Percentiles rank a stretch among this genome's conserved stretches.
These are phyloP conservation scores for Esox niger DNA, from an alignment of 2,113 vertebrate genomes.

Conservation along the genomic window DNA sequence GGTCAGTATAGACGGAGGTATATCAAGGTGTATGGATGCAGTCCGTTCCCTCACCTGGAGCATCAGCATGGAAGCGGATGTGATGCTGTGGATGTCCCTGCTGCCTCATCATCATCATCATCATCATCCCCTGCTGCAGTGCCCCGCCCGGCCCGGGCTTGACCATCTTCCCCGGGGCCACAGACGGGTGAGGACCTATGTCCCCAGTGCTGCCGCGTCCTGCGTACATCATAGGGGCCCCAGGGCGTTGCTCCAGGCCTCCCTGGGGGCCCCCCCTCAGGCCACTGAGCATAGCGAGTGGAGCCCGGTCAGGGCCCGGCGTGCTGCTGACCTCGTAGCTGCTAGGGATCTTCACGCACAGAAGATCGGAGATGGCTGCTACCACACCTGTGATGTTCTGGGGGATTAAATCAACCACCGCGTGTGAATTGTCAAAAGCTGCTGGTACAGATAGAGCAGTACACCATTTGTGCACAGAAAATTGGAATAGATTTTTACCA, in stretches of 20 bases:
- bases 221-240: constrained; percentile 48
- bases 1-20: too few species aligned
- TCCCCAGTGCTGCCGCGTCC: constrained; percentile 46
- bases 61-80: constrained; percentile 75
- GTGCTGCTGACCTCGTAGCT: constrained; percentile 90
- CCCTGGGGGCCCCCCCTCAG: constrained; percentile 51
- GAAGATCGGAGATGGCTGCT: constrained; percentile 70
- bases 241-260: constrained; percentile 50
- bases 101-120: constrained; percentile 62
- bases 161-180: constrained; percentile 46
- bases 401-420: neutral
- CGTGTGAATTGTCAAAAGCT: neutral
- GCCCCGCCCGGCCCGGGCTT: constrained; percentile 28
- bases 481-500: too few species aligned
- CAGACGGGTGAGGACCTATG: constrained; percentile 21
- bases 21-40: too few species aligned
- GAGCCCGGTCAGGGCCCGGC: constrained; percentile 75
- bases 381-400: constrained; percentile 88
- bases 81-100: constrained; percentile 73
- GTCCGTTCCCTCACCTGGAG: constrained; percentile 77
- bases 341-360: constrained; percentile 87
- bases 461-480: too few species aligned
- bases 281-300: constrained; percentile 69
- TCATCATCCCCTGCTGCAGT: constrained; percentile 62
- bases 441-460: too few species aligned